Evolutionary conservation across 2,797 vertebrate genomes (phyloP), one percentile per base, ranked within the genome.

Genomic region (Poeciliopsis paucimaculata): DNA sequence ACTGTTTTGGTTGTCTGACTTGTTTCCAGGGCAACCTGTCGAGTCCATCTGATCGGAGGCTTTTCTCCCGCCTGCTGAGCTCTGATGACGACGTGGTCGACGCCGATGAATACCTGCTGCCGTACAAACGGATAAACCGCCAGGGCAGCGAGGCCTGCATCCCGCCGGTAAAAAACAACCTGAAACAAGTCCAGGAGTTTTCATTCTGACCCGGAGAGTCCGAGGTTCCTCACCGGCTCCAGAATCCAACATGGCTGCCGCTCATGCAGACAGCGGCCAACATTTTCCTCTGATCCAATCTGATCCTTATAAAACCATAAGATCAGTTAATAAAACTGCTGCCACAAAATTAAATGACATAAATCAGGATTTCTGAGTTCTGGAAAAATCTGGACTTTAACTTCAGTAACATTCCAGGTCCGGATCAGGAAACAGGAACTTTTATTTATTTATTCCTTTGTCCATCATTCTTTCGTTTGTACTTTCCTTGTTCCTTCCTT

Each of bases 51-150:
- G 97, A 98, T 86, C 94, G 96, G 45, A 96, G 96, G 74, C 97
- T 98, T 43, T 98, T 95, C 83, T 96, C 96, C 0, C 96, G 95
- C 15, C 92, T 98, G 83, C 95, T 98, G 93, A 97, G 97, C n/a
- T 95, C 96, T 2, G 97, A 98, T 7, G 96, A 96, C 5, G 96
- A 97, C 0, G 92, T 96, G 2, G 94, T 98, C 0, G 97, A 99
- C 0, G 97, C 96, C 0, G 98, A 99, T 0, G 97, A 99, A 80
- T 99, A 99, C 86, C 95, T 98, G 0, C 94, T 97, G 39, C 97
- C 98, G 0, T 95, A 96, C 82, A 96, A 96, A 79, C 96, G 94
- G 74, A 94, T 95, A 53, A 15, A 46, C 86, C 95, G 95, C 92
- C 95, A 95, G 20, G 78, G 70, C 57, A 34, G 60, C 72, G 72